phyloP scores from a whole-genome alignment of 2,113 vertebrate genomes.

The Ammodramus savannarum region DNA sequence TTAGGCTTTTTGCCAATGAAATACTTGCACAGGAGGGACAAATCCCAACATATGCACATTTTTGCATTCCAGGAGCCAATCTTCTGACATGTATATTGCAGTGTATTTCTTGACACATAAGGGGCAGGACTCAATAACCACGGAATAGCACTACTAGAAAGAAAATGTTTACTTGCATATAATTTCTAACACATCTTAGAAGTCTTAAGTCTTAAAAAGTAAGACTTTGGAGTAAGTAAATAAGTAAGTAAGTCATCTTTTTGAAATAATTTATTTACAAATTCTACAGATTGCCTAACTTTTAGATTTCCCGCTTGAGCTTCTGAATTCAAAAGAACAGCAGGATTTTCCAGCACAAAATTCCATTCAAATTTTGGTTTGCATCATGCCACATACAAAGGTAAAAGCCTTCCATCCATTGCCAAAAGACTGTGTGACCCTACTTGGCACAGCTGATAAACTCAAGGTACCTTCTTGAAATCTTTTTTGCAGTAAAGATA shows the following conservation, averaged over 20 bases:
- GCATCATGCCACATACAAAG: neutral
- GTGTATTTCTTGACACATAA: neutral
- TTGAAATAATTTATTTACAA: neutral
- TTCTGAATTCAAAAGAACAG: neutral
- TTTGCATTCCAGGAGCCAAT: neutral
- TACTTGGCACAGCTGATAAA: neutral
- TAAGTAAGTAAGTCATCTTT: neutral
- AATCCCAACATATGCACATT: neutral
- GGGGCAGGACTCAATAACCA: neutral
- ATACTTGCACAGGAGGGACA: neutral
- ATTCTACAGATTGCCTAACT: neutral
- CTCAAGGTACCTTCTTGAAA: neutral
- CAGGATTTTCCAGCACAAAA: neutral
- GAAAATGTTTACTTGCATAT: neutral
- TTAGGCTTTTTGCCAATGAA: neutral
- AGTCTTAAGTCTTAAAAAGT: neutral
- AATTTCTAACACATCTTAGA: neutral
- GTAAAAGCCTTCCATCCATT: neutral
- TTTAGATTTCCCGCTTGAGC: neutral
- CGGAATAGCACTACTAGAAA: neutral
- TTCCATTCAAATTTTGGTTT: neutral
- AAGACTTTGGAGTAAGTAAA: neutral
- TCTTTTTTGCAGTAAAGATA: neutral
- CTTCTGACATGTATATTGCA: neutral
- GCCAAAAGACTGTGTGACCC: neutral